A percentile compares a stretch with the other conserved stretches of the same genome.
Evolutionary conservation across 23 tunicate genomes (phyloP).

Genomic region (Halocynthia aurantium): DNA sequence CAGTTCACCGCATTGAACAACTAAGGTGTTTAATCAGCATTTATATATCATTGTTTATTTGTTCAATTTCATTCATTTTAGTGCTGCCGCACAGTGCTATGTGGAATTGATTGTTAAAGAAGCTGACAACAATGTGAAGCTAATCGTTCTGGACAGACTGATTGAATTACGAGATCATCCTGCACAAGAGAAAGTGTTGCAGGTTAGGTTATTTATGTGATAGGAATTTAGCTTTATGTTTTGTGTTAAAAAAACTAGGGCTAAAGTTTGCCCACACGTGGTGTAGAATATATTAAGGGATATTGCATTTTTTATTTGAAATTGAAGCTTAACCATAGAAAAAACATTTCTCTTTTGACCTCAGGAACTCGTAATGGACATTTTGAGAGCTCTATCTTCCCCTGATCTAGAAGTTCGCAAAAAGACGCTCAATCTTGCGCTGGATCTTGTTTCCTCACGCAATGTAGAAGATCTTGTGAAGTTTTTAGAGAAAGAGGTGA

Average conservation of each 20-base stretch:
- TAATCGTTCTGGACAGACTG: slow-evolving; percentile 92
- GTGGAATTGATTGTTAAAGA: slow-evolving; percentile 96
- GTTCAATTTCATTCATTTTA: slow-evolving; percentile 3
- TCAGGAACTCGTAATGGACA: slow-evolving; percentile 95
- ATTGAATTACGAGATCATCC: slow-evolving; percentile 87
- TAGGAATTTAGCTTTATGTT: too few relatives aligned
- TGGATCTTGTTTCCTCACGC: slow-evolving; percentile 92
- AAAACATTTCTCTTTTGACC: not conserved
- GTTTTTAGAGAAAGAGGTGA: slow-evolving; percentile 96
- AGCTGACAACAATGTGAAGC: slow-evolving; percentile 97
- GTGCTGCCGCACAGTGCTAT: slow-evolving; percentile 98
- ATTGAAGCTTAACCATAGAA: too few relatives aligned
- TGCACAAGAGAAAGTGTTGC: slow-evolving; percentile 79
- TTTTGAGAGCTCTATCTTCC: slow-evolving; percentile 88
- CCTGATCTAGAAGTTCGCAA: slow-evolving; percentile 97
- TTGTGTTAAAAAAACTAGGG: too few relatives aligned
- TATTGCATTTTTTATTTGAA: too few relatives aligned
- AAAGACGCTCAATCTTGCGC: slow-evolving; percentile 94
- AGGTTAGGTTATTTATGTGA: slow-evolving; percentile 24
- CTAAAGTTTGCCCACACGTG: too few relatives aligned
- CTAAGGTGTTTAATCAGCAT: not conserved
- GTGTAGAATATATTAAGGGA: too few relatives aligned
- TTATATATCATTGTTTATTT: not conserved
- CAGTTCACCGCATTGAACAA: not conserved
- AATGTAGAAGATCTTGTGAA: slow-evolving; percentile 95